Conservation (phyloP, 1,140 invertebrate species). For the Conopomorpha cramerella region DNA sequence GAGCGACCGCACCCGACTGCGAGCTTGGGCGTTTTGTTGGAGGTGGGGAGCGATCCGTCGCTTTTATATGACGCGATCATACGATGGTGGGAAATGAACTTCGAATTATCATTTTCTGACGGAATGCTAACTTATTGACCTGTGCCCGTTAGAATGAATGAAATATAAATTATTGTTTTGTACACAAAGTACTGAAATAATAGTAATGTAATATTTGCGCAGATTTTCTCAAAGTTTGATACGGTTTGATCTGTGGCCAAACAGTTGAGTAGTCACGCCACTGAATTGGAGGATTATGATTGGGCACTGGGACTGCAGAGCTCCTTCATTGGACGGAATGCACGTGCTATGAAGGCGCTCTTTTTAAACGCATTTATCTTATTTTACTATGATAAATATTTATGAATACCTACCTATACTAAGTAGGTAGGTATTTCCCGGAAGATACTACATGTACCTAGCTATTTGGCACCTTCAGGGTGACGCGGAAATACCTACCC, state of each 20-base stretch:
- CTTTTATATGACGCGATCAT: slow-evolving; percentile 52
- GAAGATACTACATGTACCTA: no score
- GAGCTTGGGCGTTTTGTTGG: slow-evolving; percentile 45
- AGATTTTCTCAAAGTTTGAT: slow-evolving; percentile 16
- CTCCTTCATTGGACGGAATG: no score
- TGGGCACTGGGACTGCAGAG: no score
- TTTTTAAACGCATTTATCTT: no score
- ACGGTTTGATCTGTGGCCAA: slow-evolving; percentile 9
- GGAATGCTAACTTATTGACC: background rate
- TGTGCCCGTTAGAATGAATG: background rate
- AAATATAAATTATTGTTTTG: slow-evolving; percentile 6
- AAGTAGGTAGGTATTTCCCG: no score
- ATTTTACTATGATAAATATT: no score
- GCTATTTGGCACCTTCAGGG: no score
- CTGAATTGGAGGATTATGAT: no score
- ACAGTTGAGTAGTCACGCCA: slow-evolving; percentile 40
- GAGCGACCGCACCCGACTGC: slow-evolving; percentile 30
- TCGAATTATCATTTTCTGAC: slow-evolving; percentile 21
- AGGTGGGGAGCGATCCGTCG: slow-evolving; percentile 35
- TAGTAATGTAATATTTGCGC: slow-evolving; percentile 7
- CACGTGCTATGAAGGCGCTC: no score
- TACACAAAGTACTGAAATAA: slow-evolving; percentile 9
- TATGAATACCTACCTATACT: no score
- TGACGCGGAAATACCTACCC: no score
- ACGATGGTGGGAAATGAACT: slow-evolving; percentile 46